Evolutionary conservation across 1,140 invertebrate genomes (phyloP).

Genomic region (Zaprionus lachaisei): DNA sequence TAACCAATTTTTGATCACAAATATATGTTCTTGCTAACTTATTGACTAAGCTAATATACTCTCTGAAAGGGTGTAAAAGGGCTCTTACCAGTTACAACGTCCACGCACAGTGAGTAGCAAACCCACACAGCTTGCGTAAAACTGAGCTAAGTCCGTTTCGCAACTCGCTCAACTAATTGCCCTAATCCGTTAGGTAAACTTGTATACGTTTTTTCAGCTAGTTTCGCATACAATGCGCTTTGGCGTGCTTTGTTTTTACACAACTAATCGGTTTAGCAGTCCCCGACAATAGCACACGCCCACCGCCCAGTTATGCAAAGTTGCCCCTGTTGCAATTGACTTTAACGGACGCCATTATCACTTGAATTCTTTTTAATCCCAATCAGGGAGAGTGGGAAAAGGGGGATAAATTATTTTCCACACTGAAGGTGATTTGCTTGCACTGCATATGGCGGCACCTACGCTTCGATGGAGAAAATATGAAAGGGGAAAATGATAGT

Average conservation of each 20-base stretch:
- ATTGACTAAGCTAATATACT: too few relatives aligned
- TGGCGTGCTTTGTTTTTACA: slow-evolving; percentile 58
- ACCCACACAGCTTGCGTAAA: slow-evolving; percentile 17
- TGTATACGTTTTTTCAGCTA: slow-evolving; percentile 31
- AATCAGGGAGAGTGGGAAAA: neutral
- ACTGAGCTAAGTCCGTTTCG: slow-evolving; percentile 56
- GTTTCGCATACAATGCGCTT: slow-evolving; percentile 16
- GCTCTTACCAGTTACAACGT: neutral
- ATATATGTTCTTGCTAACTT: too few relatives aligned
- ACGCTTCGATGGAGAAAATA: too few relatives aligned
- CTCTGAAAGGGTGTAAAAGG: too few relatives aligned
- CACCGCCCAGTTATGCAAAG: neutral
- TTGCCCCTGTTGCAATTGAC: slow-evolving; percentile 52
- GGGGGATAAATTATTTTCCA: neutral
- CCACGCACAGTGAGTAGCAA: neutral
- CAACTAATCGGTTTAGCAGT: slow-evolving; percentile 67
- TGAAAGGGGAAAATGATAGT: slow-evolving; percentile 25
- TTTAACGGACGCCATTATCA: slow-evolving; percentile 47
- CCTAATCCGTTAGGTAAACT: slow-evolving; percentile 71
- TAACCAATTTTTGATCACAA: too few relatives aligned
- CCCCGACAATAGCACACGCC: neutral
- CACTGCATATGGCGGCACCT: neutral
- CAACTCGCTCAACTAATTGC: slow-evolving; percentile 69
- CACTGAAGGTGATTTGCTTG: neutral
- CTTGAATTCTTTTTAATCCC: slow-evolving; percentile 53